These are phyloP conservation scores for Troilus luridus DNA, from an alignment of 2,888 invertebrate species.

Conservation along the genomic window DNA sequence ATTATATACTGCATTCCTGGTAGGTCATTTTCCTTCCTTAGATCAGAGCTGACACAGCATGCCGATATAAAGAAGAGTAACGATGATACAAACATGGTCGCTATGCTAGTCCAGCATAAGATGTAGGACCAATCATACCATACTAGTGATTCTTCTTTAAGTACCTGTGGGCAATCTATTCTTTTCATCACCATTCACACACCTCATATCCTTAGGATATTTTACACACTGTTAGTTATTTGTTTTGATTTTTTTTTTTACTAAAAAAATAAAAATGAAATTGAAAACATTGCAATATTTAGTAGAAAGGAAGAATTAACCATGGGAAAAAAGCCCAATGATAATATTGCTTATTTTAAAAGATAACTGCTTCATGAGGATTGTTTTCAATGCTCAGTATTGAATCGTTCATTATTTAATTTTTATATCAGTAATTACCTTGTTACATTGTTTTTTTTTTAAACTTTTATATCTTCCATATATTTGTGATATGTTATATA, in stretches of 20 bases:
- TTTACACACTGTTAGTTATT: neutral
- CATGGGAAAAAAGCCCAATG: no score
- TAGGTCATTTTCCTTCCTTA: conserved; percentile 78
- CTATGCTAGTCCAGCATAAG: conserved; percentile 86
- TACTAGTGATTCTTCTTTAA: conserved; percentile 80
- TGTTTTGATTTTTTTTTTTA: neutral
- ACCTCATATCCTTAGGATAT: neutral
- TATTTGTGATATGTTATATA: no score
- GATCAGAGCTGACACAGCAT: conserved; percentile 83
- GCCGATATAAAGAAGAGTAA: conserved; percentile 86
- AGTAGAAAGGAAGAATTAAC: no score
- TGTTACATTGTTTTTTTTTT: no score
- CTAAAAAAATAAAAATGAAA: neutral
- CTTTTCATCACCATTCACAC: conserved; percentile 30
- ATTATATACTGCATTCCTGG: conserved; percentile 90
- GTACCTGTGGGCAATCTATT: conserved; percentile 71
- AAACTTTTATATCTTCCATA: no score
- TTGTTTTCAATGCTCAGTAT: no score
- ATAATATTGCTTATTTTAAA: no score
- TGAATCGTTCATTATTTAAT: no score
- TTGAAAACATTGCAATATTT: no score
- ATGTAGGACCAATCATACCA: conserved; percentile 91
- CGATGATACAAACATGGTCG: conserved; percentile 81
- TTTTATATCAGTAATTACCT: no score
- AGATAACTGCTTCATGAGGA: no score